Percentiles rank a stretch among this genome's conserved stretches.
phyloP scores from a whole-genome alignment of 2,888 invertebrate species.

The Microchrysa polita region DNA sequence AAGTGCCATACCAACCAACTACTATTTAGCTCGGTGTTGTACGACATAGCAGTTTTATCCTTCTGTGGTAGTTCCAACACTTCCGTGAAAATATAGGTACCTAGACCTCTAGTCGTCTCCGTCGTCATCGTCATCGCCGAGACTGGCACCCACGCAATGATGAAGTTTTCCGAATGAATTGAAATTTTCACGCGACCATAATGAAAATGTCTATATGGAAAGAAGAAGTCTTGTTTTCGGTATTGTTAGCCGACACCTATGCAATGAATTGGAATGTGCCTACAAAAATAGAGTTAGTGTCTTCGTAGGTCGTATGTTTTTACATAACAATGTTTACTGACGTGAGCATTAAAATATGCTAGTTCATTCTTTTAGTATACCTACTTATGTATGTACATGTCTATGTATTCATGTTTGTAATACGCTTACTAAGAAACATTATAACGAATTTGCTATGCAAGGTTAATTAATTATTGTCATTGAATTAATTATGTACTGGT shows the following conservation, averaged over 20 bases:
- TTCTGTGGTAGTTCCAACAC: not conserved
- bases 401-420: too few species aligned
- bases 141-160: not conserved
- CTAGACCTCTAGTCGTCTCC: too few species aligned
- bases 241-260: not conserved
- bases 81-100: not conserved
- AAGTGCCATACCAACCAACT: not conserved
- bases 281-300: too few species aligned
- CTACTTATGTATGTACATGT: too few species aligned
- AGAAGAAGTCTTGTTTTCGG: not conserved
- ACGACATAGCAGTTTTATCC: not conserved
- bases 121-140: not conserved
- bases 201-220: slow-evolving; percentile 29
- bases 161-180: slow-evolving; percentile 31
- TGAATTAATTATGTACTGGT: too few species aligned
- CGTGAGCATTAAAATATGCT: too few species aligned
- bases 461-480: too few species aligned
- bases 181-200: slow-evolving; percentile 35
- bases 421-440: too few species aligned
- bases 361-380: too few species aligned
- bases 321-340: too few species aligned
- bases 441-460: too few species aligned
- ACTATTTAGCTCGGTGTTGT: slow-evolving; percentile 1
- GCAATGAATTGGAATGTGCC: not conserved
- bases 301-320: too few species aligned